A percentile compares a stretch with the other conserved stretches of the same genome.
Conservation (phyloP, 53 echinoderm and acorn worm species). For the Stichopus horrens region DNA sequence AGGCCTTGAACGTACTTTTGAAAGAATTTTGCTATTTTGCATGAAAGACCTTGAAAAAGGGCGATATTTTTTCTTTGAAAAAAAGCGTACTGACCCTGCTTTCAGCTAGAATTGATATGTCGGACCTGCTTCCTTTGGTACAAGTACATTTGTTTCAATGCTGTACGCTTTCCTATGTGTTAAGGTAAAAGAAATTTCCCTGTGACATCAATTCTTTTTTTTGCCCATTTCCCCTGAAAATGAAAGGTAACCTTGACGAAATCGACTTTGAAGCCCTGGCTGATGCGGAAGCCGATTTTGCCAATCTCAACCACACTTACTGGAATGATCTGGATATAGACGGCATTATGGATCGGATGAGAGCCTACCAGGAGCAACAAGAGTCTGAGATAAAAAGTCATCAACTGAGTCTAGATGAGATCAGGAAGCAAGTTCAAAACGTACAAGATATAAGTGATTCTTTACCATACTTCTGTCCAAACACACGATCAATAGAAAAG, state of each 20-base stretch:
- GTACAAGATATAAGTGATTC: conserved; percentile 61
- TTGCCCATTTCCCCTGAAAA: too few species aligned
- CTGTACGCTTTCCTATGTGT: too few species aligned
- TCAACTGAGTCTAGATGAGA: conserved; percentile 71
- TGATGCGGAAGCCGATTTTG: conserved; percentile 67
- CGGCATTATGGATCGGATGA: conserved; percentile 64
- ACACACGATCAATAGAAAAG: neutral
- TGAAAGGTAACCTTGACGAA: conserved; percentile 57
- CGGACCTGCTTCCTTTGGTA: too few species aligned
- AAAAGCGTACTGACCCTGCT: too few species aligned
- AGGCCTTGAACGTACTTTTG: too few species aligned
- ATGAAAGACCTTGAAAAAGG: too few species aligned
- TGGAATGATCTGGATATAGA: conserved; percentile 71
- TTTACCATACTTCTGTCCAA: conserved; percentile 74
- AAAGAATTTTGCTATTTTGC: too few species aligned
- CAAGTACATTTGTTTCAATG: too few species aligned
- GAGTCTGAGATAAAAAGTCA: conserved; percentile 63
- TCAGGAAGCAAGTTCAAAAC: conserved; percentile 64
- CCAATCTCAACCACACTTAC: conserved; percentile 71
- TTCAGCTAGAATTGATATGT: too few species aligned
- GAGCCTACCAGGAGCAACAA: conserved; percentile 55
- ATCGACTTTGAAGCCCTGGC: conserved; percentile 56
- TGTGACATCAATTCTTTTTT: too few species aligned
- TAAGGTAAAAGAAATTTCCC: too few species aligned
- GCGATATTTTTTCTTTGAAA: too few species aligned